Evolutionary conservation across 2,797 vertebrate species (phyloP).

Genomic region (Karalla daura): DNA sequence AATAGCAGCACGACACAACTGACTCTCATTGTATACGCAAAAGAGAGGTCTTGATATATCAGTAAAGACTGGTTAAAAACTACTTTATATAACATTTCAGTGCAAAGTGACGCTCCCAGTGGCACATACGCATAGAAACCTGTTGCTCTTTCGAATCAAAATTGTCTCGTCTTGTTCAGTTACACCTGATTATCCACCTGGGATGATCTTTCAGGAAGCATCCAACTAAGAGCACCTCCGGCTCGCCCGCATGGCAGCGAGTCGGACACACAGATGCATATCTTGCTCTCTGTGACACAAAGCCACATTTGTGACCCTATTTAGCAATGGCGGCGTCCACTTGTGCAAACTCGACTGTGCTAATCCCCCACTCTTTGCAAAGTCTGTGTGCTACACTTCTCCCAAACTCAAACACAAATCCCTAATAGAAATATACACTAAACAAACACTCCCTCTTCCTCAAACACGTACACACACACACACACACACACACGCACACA

Average conservation of each 20-base stretch:
- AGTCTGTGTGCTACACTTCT: constrained; percentile 47
- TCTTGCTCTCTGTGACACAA: neutral
- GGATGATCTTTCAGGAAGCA: neutral
- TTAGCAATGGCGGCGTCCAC: constrained; percentile 56
- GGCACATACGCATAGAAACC: neutral
- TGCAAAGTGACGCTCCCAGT: neutral
- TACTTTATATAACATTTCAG: neutral
- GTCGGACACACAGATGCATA: constrained; percentile 7
- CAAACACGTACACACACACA: constrained; percentile 47
- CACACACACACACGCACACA: constrained; percentile 38
- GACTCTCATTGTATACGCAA: too few species aligned
- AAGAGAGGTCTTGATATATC: constrained; percentile 1
- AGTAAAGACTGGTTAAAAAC: too few species aligned
- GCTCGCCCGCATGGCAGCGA: constrained; percentile 14
- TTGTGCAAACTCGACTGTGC: constrained; percentile 54
- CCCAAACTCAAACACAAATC: constrained; percentile 68
- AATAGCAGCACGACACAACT: neutral
- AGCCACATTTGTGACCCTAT: constrained; percentile 45
- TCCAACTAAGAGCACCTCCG: constrained; percentile 1
- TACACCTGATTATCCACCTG: constrained; percentile 13
- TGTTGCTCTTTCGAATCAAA: neutral
- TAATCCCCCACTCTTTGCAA: constrained; percentile 60
- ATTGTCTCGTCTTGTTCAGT: neutral
- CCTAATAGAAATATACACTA: constrained; percentile 53
- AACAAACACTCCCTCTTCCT: constrained; percentile 56